Conservation (phyloP, 2,797 vertebrate species). For the Oreortyx pictus region DNA sequence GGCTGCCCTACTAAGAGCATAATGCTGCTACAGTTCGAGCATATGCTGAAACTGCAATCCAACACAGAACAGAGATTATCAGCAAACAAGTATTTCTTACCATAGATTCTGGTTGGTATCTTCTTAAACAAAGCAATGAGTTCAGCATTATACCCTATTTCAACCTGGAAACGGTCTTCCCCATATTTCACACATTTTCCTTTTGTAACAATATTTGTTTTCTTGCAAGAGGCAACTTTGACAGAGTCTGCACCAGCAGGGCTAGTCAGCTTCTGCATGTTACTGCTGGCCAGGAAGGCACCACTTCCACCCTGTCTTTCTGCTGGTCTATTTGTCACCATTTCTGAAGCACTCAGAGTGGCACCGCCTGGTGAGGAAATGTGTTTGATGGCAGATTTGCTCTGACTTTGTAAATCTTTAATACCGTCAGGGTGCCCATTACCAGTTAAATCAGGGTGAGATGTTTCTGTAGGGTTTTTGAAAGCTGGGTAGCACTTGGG, state of each 20-base stretch:
- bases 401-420: slow-evolving; percentile 32
- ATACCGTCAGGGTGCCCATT: rapidly evolving
- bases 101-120: slow-evolving; percentile 90
- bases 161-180: slow-evolving; percentile 88
- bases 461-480: neutral
- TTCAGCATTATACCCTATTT: slow-evolving; percentile 88
- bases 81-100: slow-evolving; percentile 76
- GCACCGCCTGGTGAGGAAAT: neutral
- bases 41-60: neutral
- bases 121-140: slow-evolving; percentile 90
- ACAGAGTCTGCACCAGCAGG: neutral
- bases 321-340: neutral
- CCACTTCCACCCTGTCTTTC: neutral
- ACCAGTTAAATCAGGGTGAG: neutral
- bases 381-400: neutral
- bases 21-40: neutral
- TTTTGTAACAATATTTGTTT: slow-evolving; percentile 69
- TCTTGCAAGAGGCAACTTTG: slow-evolving; percentile 69
- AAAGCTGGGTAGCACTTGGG: neutral
- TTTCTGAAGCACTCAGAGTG: neutral
- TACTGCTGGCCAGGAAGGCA: neutral
- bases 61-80: neutral
- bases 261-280: neutral
- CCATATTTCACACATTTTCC: slow-evolving; percentile 85
- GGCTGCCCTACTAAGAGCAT: neutral